phyloP scores from a whole-genome alignment of 2,888 invertebrate species.

The Molanna angustata region DNA sequence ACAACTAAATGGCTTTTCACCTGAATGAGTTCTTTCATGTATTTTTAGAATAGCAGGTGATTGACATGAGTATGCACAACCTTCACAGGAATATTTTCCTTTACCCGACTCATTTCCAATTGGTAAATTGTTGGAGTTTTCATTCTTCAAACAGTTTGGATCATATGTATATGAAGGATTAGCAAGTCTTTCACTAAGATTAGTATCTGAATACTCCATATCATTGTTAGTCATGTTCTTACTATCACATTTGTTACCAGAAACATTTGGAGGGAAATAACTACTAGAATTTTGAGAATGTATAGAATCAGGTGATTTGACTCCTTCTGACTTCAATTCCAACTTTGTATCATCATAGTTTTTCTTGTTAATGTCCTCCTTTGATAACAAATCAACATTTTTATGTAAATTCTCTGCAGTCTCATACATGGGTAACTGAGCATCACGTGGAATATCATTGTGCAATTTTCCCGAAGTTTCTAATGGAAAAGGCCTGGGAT shows the following conservation, averaged over 20 bases:
- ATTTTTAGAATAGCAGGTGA: slow-evolving; percentile 53
- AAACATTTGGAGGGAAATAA: background rate
- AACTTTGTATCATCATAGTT: background rate
- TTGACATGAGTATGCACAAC: slow-evolving; percentile 51
- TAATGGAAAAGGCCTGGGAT: background rate
- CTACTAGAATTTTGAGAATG: background rate
- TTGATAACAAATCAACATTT: background rate
- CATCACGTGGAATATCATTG: background rate
- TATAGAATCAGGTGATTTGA: background rate
- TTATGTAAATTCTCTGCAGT: slow-evolving; percentile 3
- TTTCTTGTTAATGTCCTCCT: slow-evolving; percentile 1
- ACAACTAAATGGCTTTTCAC: slow-evolving; percentile 51
- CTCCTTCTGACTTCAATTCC: slow-evolving; percentile 1
- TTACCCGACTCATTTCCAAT: slow-evolving; percentile 39
- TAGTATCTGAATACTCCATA: background rate
- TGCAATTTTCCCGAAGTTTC: background rate
- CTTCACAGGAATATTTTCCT: slow-evolving; percentile 47
- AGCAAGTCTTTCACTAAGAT: background rate
- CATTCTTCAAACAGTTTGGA: background rate
- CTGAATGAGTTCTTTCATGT: slow-evolving; percentile 51
- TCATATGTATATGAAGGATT: background rate
- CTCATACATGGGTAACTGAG: background rate
- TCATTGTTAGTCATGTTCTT: background rate
- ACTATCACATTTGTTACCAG: background rate
- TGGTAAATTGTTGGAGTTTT: slow-evolving; percentile 23